A percentile compares a stretch with the other conserved stretches of the same genome.
Conservation (phyloP, 2,888 invertebrate species). For the Xanthia togata region DNA sequence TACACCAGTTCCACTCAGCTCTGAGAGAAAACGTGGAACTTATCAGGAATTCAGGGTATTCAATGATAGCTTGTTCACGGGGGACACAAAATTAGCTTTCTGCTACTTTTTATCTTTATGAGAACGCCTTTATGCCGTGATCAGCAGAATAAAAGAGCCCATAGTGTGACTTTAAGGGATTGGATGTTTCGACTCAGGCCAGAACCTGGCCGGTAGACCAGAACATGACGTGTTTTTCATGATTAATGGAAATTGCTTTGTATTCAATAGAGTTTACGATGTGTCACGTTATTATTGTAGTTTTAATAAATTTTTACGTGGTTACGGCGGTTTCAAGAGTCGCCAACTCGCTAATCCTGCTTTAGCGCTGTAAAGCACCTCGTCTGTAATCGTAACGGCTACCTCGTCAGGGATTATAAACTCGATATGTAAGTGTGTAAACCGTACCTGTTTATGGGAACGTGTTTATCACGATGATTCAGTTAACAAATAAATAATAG, state of each 20-base stretch:
- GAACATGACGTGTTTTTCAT: conserved; percentile 20
- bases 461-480: conserved; percentile 49
- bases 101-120: not conserved
- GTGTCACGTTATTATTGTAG: conserved; percentile 20
- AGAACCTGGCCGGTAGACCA: not conserved
- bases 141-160: not conserved
- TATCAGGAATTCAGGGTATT: conserved; percentile 29
- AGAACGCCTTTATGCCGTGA: not conserved
- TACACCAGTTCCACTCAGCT: conserved; percentile 44
- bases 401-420: conserved; percentile 48
- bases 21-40: conserved; percentile 22
- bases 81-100: not conserved
- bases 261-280: not conserved
- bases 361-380: not conserved
- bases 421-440: conserved; percentile 45
- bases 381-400: conserved; percentile 45
- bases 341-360: not conserved
- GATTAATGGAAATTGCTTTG: conserved; percentile 18
- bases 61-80: conserved; percentile 7
- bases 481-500: conserved; percentile 53
- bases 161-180: not conserved
- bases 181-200: not conserved
- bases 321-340: conserved; percentile 18
- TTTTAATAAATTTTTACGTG: conserved; percentile 28
- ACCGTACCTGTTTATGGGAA: conserved; percentile 51